Percentiles rank a stretch among this genome's conserved stretches.
Conservation (phyloP, 1,140 invertebrate species). For the Nymphalis io region DNA sequence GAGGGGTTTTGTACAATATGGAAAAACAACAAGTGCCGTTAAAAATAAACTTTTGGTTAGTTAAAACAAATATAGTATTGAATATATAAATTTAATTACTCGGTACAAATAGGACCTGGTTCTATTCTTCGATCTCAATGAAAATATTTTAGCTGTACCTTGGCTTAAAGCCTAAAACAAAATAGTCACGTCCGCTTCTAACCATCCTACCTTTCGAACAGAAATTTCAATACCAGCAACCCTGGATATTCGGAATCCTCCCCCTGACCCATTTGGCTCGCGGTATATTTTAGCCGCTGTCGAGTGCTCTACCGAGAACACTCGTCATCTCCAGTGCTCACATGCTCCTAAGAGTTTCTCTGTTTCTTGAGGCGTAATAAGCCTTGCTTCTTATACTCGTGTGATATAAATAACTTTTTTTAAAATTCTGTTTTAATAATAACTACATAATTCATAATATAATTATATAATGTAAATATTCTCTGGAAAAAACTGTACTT, state of each 20-base stretch:
- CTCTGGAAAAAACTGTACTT: too few species aligned
- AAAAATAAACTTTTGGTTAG: too few species aligned
- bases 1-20: neutral
- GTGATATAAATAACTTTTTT: neutral
- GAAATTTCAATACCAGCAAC: neutral
- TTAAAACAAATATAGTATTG: too few species aligned
- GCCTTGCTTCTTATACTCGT: neutral
- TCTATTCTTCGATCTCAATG: too few species aligned
- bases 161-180: neutral
- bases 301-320: conserved; percentile 22
- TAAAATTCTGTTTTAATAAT: neutral
- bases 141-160: neutral
- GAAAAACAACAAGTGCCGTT: too few species aligned
- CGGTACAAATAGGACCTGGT: too few species aligned
- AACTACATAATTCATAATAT: too few species aligned
- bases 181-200: neutral
- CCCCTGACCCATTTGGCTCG: conserved; percentile 33
- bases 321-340: conserved; percentile 31
- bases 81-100: too few species aligned
- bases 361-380: conserved; percentile 18
- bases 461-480: too few species aligned
- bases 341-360: conserved; percentile 20
- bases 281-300: conserved; percentile 26
- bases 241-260: neutral
- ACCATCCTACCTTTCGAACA: neutral